Evolutionary conservation across 2,888 invertebrate genomes (phyloP), one percentile per base, ranked within the genome.

Genomic region (Apotomis betuletana): DNA sequence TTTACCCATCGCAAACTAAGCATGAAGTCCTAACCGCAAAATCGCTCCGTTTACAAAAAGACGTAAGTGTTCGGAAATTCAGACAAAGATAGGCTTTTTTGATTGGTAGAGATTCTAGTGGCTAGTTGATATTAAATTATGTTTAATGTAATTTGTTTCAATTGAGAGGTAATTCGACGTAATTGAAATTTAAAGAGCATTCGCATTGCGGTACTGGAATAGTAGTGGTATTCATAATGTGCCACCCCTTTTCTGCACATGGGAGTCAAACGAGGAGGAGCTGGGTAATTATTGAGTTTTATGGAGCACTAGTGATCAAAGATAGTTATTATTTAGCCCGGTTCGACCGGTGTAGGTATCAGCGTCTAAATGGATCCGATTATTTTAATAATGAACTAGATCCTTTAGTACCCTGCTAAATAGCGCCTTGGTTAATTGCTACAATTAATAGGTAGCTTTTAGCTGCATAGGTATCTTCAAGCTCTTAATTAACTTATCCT

Each of bases 21-120:
- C 89, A 83, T 87, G 86, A 87, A 88, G 82, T 75, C 74, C 70
- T 80, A 72, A 90, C 90, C 90, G 77, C 90, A 90, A 13, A 8
- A 49, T 1, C 6, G 41, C 15, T 49, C 13, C 3, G 44, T 54
- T 27, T 44, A 55, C 44, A 57, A 46, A 57, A 65, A 12, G 65
- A n/a, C 55, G 44, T 13, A 57, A 55, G 13, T n/a, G 8, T 3
- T 12, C 46, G 3, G 9, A 27, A 46, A n/a, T 65, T 12, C 4
- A n/a, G 36, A n/a, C 1, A 9, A 8, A 12, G 1, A 46, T 57
- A 57, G 12, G 55, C n/a, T 55, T 5, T 44, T 41, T 9, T 15
- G 8, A 3, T 15, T 49, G 9, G 49, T 4, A 10, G 10, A n/a
- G 10, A n/a, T 60, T 36, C 9, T 6, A 46, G 46, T 41, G 12